Base-by-base conservation (phyloP, 2,888 invertebrate genomes). In the Hirtodrosophila histrioides region DNA sequence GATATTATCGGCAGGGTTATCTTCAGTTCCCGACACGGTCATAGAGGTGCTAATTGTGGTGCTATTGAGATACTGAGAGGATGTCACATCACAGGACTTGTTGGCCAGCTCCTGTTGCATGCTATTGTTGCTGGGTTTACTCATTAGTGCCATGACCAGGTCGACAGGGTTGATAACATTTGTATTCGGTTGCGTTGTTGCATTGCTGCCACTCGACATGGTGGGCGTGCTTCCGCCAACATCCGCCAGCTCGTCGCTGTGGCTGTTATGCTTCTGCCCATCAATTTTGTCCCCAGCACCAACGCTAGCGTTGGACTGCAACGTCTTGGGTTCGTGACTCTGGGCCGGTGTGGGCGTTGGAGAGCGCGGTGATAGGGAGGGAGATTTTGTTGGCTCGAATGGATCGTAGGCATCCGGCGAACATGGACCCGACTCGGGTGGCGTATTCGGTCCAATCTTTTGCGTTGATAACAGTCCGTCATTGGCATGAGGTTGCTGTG, bases 341-440 rank as follows among this genome's bases (percentile, higher is more conserved):
- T 85, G 85, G 3, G 86, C 71, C 8, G 89, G 88, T 10, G 86
- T 88, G 29, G 91, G 90, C 29, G 90, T 89, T 40, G 91, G 91
- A 3, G 92, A 91, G 2, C 91, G 88, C 1, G 92, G 91, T 3
- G 91, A 91, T 12, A 90, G 70, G 1, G 92, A 92, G 2, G 92
- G 91, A 0, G 97, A 96, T 90, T 96, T 96, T 7, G 97, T 97
- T 0, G 97, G 97, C 91, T 97, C 97, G 91, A 97, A 97, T 1
- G 97, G 97, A 94, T 97, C 97, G 91, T 97, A 97, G 3, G 95
- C 96, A 91, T 96, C 96, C 0, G 96, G 96, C 10, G 96, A 94
- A 67, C 94, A 94, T 0, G 94, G 94, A 0, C 94, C 94, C 6
- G 94, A 94, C 62, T 93, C 93, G 50, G 94, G 95, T 0, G 95